Base-by-base conservation (phyloP, 1,140 invertebrate species). In the Drosophila orosa region DNA sequence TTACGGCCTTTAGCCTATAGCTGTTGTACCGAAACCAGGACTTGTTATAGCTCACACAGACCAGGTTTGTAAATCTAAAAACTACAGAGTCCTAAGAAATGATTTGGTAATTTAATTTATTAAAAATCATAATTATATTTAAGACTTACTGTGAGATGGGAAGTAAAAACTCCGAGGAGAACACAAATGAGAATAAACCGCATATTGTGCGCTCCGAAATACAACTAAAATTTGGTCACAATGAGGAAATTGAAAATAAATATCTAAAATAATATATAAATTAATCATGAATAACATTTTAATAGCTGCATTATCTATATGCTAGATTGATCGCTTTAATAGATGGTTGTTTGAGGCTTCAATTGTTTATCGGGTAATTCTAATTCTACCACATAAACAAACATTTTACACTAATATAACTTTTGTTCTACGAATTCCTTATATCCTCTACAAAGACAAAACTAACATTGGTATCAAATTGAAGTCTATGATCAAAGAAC, bases 11-110 rank as follows among this genome's bases (percentile, higher is more conserved):
- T 7, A 50, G 48, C n/a, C 27, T 31, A 15, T 3, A 50, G 17
- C 4, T 19, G 12, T 31, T 17, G 5, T 0, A 15, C 7, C 19
- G 2, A 31, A 31, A 15, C 48, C 48, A 50, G 48, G 48, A 50
- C 48, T 50, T 10, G 48, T 50, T 50, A 4, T 50, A 31, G 48
- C 48, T 50, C 3, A 22, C 2, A 50, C 48, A 50, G 7, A 15
- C 27, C 7, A 50, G 12, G 48, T 50, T 50, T 8, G 27, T 50
- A 2, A 50, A 50, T 22, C 27, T 50, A 0, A 50, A 50, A 3
- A 15, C 3, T 7, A 50, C 48, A 50, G 27, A 27, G 7, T 8
- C 48, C 48, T 50, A 19, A 50, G 17, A 50, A 31, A 5, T 19
- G 12, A 31, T 31, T 29, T 13, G 13, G 12, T 29, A 10, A 27